phyloP scores from a whole-genome alignment of 2,797 vertebrate genomes.

The Petrocephalus sullivani region DNA sequence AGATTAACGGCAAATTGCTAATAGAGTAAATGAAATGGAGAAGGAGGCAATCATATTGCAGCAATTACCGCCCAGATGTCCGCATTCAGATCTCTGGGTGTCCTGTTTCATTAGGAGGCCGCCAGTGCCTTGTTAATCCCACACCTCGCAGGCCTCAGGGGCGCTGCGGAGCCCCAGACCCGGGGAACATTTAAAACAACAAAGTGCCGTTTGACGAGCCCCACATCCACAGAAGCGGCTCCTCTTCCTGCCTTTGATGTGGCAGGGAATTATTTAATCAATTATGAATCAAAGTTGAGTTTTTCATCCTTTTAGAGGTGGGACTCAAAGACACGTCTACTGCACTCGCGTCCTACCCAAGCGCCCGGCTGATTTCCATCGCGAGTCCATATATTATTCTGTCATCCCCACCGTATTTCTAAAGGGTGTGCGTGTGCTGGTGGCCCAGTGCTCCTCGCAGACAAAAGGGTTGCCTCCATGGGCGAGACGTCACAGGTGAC shows the following conservation, averaged over 20 bases:
- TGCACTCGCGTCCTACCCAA: constrained; percentile 70
- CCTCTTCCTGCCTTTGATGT: constrained; percentile 99
- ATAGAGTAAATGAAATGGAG: constrained; percentile 84
- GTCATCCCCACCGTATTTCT: constrained; percentile 28
- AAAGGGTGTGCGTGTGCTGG: constrained; percentile 35
- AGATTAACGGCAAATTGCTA: constrained; percentile 93
- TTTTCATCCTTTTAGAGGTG: constrained; percentile 76
- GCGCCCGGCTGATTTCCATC: constrained; percentile 61
- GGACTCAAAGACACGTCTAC: constrained; percentile 81
- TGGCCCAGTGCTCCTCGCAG: constrained; percentile 30
- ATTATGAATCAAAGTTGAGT: constrained; percentile 99
- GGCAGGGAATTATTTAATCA: constrained; percentile 86
- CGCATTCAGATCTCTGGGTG: constrained; percentile 66
- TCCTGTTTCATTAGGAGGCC: constrained; percentile 68
- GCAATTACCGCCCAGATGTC: constrained; percentile 69
- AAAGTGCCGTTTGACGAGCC: constrained; percentile 91
- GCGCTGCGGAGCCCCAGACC: constrained; percentile 59
- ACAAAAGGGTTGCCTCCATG: constrained; percentile 36
- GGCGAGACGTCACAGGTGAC: constrained; percentile 34
- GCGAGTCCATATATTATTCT: constrained; percentile 45
- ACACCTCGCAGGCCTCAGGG: constrained; percentile 55
- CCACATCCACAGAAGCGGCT: constrained; percentile 75
- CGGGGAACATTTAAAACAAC: constrained; percentile 89
- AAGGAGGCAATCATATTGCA: constrained; percentile 67
- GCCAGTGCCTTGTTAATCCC: constrained; percentile 58